Base-by-base conservation (phyloP, 92 coral and sea anemone genomes). In the Bergia puertoricense region DNA sequence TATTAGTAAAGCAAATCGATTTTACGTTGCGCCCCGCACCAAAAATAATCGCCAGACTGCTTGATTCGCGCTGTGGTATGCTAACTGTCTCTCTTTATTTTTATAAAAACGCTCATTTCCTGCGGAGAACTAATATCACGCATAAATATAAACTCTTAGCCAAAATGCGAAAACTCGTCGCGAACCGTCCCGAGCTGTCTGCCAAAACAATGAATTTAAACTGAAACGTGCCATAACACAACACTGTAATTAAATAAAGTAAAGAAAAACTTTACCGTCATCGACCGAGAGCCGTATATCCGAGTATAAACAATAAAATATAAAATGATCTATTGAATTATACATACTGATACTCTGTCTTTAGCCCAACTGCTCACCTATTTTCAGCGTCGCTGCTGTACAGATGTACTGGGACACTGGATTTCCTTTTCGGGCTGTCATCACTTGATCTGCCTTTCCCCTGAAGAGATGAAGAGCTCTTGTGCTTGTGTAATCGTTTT, bases 401-500 rank as follows among this genome's bases (percentile, higher is more conserved):
- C 42, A 84, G 44, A 23, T 84, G 78, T 72, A 18, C 87, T 30
- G 79, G 87, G 77, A 79, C 79, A 84, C 87, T 84, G 43, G 79
- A 71, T 48, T 84, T 84, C 79, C 79, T 84, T 84, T 84, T 84
- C 30, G 87, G 41, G 23, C 8, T 71, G 78, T 84, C 79, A 84
- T 71, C 87, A 73, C 79, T 51, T 69, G 65, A 13, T 48, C 44
- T 84, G 67, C 68, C 37, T 84, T 84, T 84, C 79, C 78, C 87
- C 87, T 71, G 87, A 45, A 84, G 79, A 38, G 87, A 69, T 48
- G 91, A 41, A 30, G 98, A 91, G 86, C 92, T 91, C 44, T 86
- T 80, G 79, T 94, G 90, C 75, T 90, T 91, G 85, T 92, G 92
- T 50, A 92, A 69, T 23, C 93, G 91, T 82, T 94, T 96, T 90